Base-by-base conservation (phyloP, 2,888 invertebrate genomes). In the Orthosia cruda region DNA sequence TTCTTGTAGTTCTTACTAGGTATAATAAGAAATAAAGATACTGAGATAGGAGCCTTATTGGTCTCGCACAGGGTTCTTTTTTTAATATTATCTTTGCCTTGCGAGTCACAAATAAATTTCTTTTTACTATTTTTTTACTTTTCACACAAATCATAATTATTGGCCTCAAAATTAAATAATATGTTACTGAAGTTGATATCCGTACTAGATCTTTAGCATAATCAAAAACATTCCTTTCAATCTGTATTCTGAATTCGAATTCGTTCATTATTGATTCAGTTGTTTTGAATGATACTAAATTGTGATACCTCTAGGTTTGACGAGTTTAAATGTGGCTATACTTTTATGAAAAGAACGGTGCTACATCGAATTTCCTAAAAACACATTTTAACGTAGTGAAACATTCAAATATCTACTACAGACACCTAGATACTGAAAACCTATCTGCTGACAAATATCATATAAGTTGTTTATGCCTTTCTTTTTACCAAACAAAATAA, bases 241-340 rank as follows among this genome's bases (percentile, higher is more conserved):
- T 66, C 18, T n/a, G 26, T 26, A 50, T 52, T 66, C 50, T 80
- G 65, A 66, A 66, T 54, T 45, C 23, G 26, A 58, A 62, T 69
- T 18, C 16, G n/a, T 52, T 71, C 66, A 59, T 59, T 58, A 72
- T 80, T 83, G 70, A 63, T 71, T 68, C 71, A 70, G 45, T 59
- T 47, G 45, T 15, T 47, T 66, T 61, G 20, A 54, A 59, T 74
- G 55, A 72, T 74, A 57, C 52, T 58, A 49, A 69, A 73, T 70
- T 58, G 55, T 26, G 26, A 55, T 59, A 23, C 26, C 12, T 26
- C 23, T 18, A 32, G 45, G 32, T 40, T 59, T 66, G 72, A 59
- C 61, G n/a, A 63, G 23, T 54, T 65, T 63, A 64, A 65, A 69
- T n/a, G 40, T 65, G 59, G 47, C 58, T 57, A 70, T 26, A 57